Base-by-base conservation (phyloP, 2,888 invertebrate species). In the Gisinianus flammeolus region DNA sequence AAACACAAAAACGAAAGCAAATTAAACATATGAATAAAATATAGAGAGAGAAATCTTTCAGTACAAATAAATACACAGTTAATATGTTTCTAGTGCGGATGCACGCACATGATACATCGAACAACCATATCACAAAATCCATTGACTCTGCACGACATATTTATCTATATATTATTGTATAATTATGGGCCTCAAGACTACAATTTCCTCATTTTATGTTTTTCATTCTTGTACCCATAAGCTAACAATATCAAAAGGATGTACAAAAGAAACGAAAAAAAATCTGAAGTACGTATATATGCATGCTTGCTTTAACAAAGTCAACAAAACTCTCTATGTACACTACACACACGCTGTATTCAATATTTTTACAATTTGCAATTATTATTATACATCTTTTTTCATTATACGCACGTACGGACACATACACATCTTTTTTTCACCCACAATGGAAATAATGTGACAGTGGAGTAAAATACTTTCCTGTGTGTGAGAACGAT, bases 1-100 rank as follows among this genome's bases (percentile, higher is more conserved):
- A 33, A 26, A 66, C 8, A 67, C n/a, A 26, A 10, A 66, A 8
- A 72, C 66, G 19, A 28, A 70, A 26, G 66, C 31, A 54, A 71
- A 62, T 24, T 35, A 44, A 44, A 66, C 54, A 70, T 28, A 26
- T 26, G 28, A 54, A 28, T n/a, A 24, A 16, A 24, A 28, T 31
- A 70, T 28, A 70, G 2, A 54, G 31, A 30, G 28, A n/a, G n/a
- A n/a, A n/a, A n/a, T n/a, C n/a, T n/a, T n/a, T n/a, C n/a, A n/a
- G n/a, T n/a, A n/a, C n/a, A 28, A 28, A 24, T 24, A 31, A 31
- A 66, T 19, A 64, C 6, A 64, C 26, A 26, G 30, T 64, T 31
- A 28, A 56, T 56, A 22, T 12, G 56, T n/a, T n/a, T 56, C 16
- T 16, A 16, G 8, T 44, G 16, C 6, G 8, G 16, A 10, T 16